These are phyloP conservation scores for Sapayoa aenigma DNA, from an alignment of 2,113 vertebrate species.

Conservation along the genomic window DNA sequence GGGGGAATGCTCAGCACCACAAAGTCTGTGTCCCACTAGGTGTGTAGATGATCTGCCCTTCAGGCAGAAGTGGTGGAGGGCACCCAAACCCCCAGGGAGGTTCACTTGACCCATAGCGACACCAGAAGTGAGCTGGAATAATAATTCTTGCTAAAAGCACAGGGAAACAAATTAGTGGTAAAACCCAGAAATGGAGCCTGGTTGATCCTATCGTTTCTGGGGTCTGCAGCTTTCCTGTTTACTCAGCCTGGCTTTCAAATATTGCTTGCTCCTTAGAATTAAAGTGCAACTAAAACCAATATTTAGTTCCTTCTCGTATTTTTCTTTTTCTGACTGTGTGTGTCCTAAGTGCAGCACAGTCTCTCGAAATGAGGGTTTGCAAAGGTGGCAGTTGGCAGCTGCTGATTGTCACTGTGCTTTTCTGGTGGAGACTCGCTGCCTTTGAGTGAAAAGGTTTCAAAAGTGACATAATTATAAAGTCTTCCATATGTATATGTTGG, in stretches of 20 bases:
- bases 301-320: neutral
- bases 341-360: neutral
- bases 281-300: neutral
- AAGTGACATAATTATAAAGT: neutral
- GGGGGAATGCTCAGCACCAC: neutral
- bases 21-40: neutral
- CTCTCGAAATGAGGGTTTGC: neutral
- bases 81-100: too few relatives aligned
- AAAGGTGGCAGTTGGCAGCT: neutral
- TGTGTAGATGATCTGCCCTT: neutral
- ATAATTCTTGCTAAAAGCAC: neutral
- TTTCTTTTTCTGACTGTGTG: neutral
- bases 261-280: neutral
- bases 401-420: neutral
- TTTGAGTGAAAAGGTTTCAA: neutral
- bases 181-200: constrained; percentile 19
- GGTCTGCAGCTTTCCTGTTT: constrained; percentile 43
- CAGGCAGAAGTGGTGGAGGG: neutral
- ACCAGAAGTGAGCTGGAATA: neutral
- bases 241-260: constrained; percentile 3
- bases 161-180: neutral
- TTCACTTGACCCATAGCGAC: neutral
- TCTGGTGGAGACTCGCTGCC: neutral
- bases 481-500: neutral
- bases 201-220: constrained; percentile 23